phyloP scores from a whole-genome alignment of 2,113 vertebrate species.

The Oxyruncus cristatus region DNA sequence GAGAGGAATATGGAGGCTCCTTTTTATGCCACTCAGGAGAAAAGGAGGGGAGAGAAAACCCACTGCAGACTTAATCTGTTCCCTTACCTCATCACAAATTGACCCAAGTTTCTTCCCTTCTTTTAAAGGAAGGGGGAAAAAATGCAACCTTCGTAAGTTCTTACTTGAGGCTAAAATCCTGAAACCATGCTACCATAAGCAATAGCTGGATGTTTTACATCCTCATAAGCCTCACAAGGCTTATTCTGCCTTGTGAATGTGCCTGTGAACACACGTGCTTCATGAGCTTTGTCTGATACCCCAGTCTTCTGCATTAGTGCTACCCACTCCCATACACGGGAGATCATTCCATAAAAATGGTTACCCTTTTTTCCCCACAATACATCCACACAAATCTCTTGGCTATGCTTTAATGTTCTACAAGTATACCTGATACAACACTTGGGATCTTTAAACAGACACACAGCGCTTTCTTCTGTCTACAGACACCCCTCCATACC shows the following conservation, averaged over 20 bases:
- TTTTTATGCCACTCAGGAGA: slow-evolving; percentile 71
- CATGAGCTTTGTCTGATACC: neutral
- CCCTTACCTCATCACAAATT: slow-evolving; percentile 53
- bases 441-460: neutral
- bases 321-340: neutral
- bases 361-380: neutral
- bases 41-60: slow-evolving; percentile 64
- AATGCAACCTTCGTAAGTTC: neutral
- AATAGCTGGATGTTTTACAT: neutral
- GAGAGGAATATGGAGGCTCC: slow-evolving; percentile 72
- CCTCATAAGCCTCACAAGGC: neutral
- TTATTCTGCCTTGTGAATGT: neutral
- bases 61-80: slow-evolving; percentile 70
- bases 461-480: neutral
- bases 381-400: neutral
- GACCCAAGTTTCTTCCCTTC: slow-evolving; percentile 29
- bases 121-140: neutral
- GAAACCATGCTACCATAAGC: neutral
- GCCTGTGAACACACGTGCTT: accelerated
- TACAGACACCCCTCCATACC: neutral
- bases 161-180: neutral
- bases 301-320: neutral
- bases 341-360: neutral
- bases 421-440: neutral
- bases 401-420: neutral